These are phyloP conservation scores for Leptonema lineaticorne DNA, from an alignment of 1,140 invertebrate species.

Conservation along the genomic window DNA sequence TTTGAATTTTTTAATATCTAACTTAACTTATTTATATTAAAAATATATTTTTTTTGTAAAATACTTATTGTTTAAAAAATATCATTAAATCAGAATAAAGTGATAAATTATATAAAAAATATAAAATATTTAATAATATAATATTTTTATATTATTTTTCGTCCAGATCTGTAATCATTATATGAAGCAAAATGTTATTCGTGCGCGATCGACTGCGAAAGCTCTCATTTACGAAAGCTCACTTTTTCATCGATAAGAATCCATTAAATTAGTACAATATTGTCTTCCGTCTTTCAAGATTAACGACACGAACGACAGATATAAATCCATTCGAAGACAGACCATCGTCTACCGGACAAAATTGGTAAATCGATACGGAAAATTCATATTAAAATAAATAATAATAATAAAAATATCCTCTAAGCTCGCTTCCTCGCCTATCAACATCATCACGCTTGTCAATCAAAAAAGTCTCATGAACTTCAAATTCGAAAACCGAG, in stretches of 20 bases:
- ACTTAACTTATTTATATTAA: too few relatives aligned
- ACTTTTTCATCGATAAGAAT: slow-evolving; percentile 8
- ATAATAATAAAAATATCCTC: too few relatives aligned
- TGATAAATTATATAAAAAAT: background rate
- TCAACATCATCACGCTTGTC: slow-evolving; percentile 1
- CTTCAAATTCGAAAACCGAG: too few relatives aligned
- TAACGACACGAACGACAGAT: slow-evolving; percentile 12
- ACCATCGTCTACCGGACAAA: slow-evolving; percentile 3
- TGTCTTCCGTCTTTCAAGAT: slow-evolving; percentile 5
- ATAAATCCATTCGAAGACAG: slow-evolving; percentile 23
- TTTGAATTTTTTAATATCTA: too few relatives aligned
- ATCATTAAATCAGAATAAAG: too few relatives aligned
- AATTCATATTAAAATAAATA: too few relatives aligned
- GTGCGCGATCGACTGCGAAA: background rate
- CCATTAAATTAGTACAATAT: slow-evolving; percentile 12
- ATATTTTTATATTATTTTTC: too few relatives aligned
- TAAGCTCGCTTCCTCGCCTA: background rate
- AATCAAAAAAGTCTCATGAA: background rate
- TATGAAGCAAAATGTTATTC: too few relatives aligned
- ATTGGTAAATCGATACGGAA: slow-evolving; percentile 24
- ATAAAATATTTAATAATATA: background rate
- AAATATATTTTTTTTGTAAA: too few relatives aligned
- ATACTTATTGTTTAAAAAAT: too few relatives aligned
- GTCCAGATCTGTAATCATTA: too few relatives aligned
- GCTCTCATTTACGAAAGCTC: background rate